phyloP scores from a whole-genome alignment of 1,140 invertebrate genomes.

The Drosophila nikananu region DNA sequence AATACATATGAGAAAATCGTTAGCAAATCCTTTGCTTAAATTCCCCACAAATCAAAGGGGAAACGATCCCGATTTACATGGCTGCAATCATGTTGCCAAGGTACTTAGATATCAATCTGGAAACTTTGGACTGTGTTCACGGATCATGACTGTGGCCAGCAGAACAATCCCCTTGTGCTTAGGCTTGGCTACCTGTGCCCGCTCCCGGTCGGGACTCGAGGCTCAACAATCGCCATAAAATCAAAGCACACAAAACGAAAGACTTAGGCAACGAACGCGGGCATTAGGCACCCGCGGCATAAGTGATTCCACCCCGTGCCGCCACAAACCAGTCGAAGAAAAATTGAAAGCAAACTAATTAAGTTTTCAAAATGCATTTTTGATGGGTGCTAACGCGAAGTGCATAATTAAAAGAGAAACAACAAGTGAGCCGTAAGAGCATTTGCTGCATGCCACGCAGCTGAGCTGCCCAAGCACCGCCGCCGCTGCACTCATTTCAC shows the following conservation, averaged over 20 bases:
- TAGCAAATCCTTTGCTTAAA: conserved; percentile 4
- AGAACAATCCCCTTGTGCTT: conserved; percentile 49
- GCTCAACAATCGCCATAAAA: conserved; percentile 44
- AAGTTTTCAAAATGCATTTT: conserved; percentile 72
- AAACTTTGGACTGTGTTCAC: conserved; percentile 12
- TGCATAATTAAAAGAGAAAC: conserved; percentile 69
- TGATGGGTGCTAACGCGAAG: conserved; percentile 55
- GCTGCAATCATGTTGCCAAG: conserved; percentile 6
- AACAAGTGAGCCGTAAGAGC: conserved; percentile 37
- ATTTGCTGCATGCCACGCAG: conserved; percentile 44
- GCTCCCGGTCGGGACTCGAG: conserved; percentile 7
- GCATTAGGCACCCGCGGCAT: conserved; percentile 2
- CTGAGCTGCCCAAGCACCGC: conserved; percentile 9
- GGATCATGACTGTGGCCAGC: conserved; percentile 23
- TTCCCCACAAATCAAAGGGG: conserved; percentile 11
- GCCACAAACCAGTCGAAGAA: conserved; percentile 2
- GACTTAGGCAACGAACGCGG: conserved; percentile 54
- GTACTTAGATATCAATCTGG: conserved; percentile 29
- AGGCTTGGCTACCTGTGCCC: conserved; percentile 47
- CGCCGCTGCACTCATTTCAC: conserved; percentile 60
- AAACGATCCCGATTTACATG: conserved; percentile 18
- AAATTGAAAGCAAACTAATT: conserved; percentile 63
- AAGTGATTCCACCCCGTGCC: conserved; percentile 20
- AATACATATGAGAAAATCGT: neutral
- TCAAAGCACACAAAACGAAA: conserved; percentile 28